phyloP scores from a whole-genome alignment of 2,888 invertebrate species.

The Dexiosoma caninum region DNA sequence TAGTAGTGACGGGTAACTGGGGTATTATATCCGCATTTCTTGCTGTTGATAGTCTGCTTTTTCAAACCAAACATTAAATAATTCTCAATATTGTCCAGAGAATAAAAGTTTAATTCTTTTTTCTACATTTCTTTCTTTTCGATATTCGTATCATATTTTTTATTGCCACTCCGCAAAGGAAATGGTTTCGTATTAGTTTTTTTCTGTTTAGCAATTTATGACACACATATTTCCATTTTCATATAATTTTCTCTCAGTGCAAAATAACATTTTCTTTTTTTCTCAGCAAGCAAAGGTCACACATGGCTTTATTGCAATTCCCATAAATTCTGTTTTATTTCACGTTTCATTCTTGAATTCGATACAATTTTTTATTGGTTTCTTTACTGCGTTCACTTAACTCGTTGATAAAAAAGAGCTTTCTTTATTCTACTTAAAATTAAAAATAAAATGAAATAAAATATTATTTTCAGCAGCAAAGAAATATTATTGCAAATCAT shows the following conservation, averaged over 20 bases:
- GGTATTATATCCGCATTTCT: too few relatives aligned
- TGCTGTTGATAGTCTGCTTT: background rate
- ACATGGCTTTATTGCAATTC: slow-evolving; percentile 53
- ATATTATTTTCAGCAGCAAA: background rate
- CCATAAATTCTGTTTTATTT: slow-evolving; percentile 53
- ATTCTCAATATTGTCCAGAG: background rate
- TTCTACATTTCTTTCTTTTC: background rate
- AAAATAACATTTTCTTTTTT: slow-evolving; percentile 3
- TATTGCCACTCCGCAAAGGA: background rate
- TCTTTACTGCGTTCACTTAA: slow-evolving; percentile 5
- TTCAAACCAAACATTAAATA: background rate
- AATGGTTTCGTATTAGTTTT: background rate
- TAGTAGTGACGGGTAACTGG: background rate
- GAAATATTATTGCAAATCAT: background rate
- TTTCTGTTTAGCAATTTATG: background rate
- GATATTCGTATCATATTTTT: background rate
- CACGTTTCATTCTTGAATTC: slow-evolving; percentile 17
- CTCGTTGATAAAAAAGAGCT: background rate
- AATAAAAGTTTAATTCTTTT: background rate
- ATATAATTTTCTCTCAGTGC: slow-evolving; percentile 2
- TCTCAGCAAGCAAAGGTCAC: slow-evolving; percentile 45
- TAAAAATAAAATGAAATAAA: too few relatives aligned
- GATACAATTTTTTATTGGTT: slow-evolving; percentile 37
- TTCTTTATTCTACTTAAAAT: slow-evolving; percentile 15
- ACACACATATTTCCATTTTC: background rate